Conservation (phyloP, 30 jellyfish, hydroid and myxozoan species). For the Turritopsis rubra region DNA sequence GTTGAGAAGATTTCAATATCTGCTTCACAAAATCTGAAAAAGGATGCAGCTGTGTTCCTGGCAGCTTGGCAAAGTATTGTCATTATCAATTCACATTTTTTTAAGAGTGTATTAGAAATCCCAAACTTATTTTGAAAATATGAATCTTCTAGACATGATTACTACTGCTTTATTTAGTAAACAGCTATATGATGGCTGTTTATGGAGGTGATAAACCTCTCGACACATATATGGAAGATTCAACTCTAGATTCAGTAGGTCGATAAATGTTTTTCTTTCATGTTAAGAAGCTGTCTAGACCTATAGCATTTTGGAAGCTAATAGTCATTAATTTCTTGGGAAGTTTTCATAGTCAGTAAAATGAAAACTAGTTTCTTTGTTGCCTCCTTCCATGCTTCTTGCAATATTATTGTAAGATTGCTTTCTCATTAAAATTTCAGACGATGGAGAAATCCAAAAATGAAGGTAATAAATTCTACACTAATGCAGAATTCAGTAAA, state of each 20-base stretch:
- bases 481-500: constrained; percentile 29
- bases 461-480: constrained; percentile 38
- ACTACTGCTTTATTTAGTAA: constrained; percentile 9
- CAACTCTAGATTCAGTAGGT: constrained; percentile 19
- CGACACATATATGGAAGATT: not conserved
- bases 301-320: too few relatives aligned
- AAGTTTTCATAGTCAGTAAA: too few relatives aligned
- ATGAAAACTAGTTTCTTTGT: not conserved
- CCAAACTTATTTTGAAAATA: not conserved
- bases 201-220: constrained; percentile 28
- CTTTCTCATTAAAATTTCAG: not conserved
- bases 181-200: constrained; percentile 29
- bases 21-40: not conserved
- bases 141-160: not conserved
- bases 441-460: constrained; percentile 30
- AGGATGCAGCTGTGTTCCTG: constrained; percentile 26
- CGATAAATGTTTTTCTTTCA: not conserved
- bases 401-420: not conserved
- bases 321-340: too few relatives aligned
- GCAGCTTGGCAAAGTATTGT: constrained; percentile 33
- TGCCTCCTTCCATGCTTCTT: not conserved
- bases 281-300: not conserved
- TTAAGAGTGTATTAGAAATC: too few relatives aligned
- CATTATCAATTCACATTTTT: not conserved
- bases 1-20: not conserved